Evolutionary conservation across 1,140 invertebrate species (phyloP).

Genomic region (Venustaconcha ellipsiformis): DNA sequence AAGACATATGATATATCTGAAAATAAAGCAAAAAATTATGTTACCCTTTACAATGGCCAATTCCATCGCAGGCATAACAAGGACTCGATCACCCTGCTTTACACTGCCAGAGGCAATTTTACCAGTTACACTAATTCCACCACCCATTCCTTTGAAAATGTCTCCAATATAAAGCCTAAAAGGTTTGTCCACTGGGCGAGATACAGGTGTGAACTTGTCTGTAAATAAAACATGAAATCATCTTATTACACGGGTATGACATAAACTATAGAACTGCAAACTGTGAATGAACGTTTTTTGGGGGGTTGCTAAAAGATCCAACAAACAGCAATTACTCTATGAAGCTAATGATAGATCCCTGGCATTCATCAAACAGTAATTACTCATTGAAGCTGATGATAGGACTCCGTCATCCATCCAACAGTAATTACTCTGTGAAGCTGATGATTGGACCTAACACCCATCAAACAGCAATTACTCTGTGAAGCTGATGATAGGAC

Average conservation of each 20-base stretch:
- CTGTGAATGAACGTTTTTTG: too few relatives aligned
- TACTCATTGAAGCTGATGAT: neutral
- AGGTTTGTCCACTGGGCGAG: slow-evolving; percentile 86
- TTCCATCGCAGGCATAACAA: slow-evolving; percentile 82
- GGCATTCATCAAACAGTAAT: neutral
- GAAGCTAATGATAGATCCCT: neutral
- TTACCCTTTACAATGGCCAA: slow-evolving; percentile 65
- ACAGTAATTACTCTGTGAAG: neutral
- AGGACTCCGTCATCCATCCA: neutral
- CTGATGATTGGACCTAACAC: neutral
- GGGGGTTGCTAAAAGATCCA: neutral
- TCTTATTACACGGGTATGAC: neutral
- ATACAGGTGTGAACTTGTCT: slow-evolving; percentile 71
- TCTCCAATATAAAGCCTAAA: slow-evolving; percentile 91
- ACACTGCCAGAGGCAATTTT: slow-evolving; percentile 92
- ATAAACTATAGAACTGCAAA: neutral
- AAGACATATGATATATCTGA: neutral
- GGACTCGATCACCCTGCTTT: slow-evolving; percentile 85
- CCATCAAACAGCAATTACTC: too few relatives aligned
- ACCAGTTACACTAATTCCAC: slow-evolving; percentile 85
- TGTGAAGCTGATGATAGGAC: too few relatives aligned
- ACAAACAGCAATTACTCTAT: neutral
- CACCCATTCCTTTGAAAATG: slow-evolving; percentile 91
- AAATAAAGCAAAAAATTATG: neutral
- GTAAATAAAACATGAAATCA: slow-evolving; percentile 30